Evolutionary conservation across 2,797 vertebrate species (phyloP).

Genomic region (Caiman crocodilus): DNA sequence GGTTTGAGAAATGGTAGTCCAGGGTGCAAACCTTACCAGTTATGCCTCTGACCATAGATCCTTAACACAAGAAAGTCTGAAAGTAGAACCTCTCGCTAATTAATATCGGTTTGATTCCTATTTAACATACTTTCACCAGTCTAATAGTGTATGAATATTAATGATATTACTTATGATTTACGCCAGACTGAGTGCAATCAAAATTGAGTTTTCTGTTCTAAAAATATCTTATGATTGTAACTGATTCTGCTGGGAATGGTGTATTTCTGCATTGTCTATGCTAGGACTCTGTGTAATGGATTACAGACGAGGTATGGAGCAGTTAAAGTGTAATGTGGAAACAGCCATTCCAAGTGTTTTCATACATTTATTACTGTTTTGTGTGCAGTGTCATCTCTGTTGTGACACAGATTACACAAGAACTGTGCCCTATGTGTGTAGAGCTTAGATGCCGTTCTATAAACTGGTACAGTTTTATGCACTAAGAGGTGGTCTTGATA

Average conservation of each 20-base stretch:
- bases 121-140: background rate
- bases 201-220: background rate
- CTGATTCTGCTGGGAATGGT: rapidly evolving
- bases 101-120: background rate
- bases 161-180: background rate
- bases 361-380: rapidly evolving
- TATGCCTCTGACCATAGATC: background rate
- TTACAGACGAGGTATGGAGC: rapidly evolving
- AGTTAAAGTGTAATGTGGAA: background rate
- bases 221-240: background rate
- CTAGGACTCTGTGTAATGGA: rapidly evolving
- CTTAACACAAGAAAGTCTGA: rapidly evolving
- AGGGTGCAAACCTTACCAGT: too few species aligned
- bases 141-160: background rate
- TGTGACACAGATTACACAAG: background rate
- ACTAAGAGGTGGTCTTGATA: too few species aligned
- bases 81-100: background rate
- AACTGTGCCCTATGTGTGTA: too few species aligned
- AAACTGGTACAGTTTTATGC: too few species aligned
- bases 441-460: too few species aligned
- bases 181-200: background rate
- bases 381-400: rapidly evolving
- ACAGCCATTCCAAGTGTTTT: background rate
- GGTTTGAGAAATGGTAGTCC: too few species aligned
- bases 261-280: rapidly evolving